phyloP scores from a whole-genome alignment of 1,140 invertebrate species.

The Bombus vancouverensis region DNA sequence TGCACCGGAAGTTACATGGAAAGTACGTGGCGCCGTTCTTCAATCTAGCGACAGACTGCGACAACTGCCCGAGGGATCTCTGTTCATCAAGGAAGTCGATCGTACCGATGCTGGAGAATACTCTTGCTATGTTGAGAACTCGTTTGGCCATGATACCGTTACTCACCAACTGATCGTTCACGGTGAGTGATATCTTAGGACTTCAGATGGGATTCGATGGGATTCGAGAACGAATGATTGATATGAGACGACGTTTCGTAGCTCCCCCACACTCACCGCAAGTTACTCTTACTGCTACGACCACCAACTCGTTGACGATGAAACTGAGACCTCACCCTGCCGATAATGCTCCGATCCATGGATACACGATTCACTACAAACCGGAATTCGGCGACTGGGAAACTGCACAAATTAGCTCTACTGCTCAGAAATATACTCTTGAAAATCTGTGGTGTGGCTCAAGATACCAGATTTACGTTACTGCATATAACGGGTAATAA shows the following conservation, averaged over 20 bases:
- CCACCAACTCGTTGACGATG: constrained; percentile 91
- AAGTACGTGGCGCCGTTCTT: constrained; percentile 87
- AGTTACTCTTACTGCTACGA: constrained; percentile 90
- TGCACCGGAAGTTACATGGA: constrained; percentile 94
- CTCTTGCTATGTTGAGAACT: constrained; percentile 95
- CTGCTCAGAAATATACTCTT: constrained; percentile 91
- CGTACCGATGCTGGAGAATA: constrained; percentile 95
- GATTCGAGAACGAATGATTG: neutral
- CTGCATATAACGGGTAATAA: constrained; percentile 93
- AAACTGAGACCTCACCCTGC: constrained; percentile 90
- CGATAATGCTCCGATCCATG: constrained; percentile 90
- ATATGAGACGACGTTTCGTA: constrained; percentile 71
- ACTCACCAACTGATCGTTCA: constrained; percentile 94
- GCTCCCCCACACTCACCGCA: constrained; percentile 93
- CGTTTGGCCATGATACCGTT: constrained; percentile 95
- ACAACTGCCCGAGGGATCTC: constrained; percentile 93
- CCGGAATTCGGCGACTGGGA: constrained; percentile 97
- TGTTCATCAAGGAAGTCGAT: constrained; percentile 94
- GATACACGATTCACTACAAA: constrained; percentile 96
- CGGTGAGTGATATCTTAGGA: constrained; percentile 81
- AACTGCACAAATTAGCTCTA: constrained; percentile 89
- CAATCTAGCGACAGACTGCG: constrained; percentile 90
- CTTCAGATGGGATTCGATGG: neutral
- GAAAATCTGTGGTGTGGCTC: constrained; percentile 95
- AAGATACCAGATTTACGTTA: constrained; percentile 95